Percentiles rank a stretch among this genome's conserved stretches.
Evolutionary conservation across 1,140 invertebrate genomes (phyloP).

Genomic region (Drosophila saltans): DNA sequence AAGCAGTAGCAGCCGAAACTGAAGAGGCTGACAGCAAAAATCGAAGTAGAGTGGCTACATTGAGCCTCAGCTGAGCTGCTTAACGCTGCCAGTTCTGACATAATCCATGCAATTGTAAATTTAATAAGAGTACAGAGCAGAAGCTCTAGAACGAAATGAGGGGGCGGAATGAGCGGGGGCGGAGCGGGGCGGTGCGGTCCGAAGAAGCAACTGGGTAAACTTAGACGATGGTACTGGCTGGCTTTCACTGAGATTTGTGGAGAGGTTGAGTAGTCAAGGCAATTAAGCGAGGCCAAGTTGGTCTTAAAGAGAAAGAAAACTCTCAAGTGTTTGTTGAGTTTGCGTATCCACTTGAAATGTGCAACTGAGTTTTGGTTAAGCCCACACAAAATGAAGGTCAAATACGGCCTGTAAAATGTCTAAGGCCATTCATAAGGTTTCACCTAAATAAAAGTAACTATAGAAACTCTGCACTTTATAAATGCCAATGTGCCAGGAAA

Average conservation of each 20-base stretch:
- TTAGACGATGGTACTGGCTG: conserved; percentile 14
- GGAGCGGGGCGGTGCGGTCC: too few relatives aligned
- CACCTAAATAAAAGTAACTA: conserved; percentile 19
- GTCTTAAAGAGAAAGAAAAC: conserved; percentile 44
- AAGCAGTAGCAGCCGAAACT: background rate
- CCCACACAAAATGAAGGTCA: conserved; percentile 36
- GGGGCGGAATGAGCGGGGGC: background rate
- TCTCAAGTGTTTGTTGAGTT: conserved; percentile 44
- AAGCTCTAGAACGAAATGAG: conserved; percentile 11
- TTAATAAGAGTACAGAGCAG: conserved; percentile 60
- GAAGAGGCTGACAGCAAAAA: conserved; percentile 67
- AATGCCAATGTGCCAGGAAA: background rate
- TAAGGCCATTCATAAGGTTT: conserved; percentile 15
- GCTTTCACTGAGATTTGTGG: conserved; percentile 21
- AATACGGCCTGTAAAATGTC: conserved; percentile 22
- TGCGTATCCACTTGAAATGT: conserved; percentile 12
- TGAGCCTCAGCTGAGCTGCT: conserved; percentile 76
- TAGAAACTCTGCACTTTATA: conserved; percentile 4
- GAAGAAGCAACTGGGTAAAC: background rate
- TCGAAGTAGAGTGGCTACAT: conserved; percentile 74
- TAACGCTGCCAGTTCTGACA: conserved; percentile 75
- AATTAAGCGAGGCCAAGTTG: conserved; percentile 57
- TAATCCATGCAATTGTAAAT: conserved; percentile 81
- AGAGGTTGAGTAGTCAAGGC: conserved; percentile 51
- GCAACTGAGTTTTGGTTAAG: conserved; percentile 9